Evolutionary conservation across 1,140 invertebrate species (phyloP), one percentile per base, ranked within the genome.

Genomic region (Bombus impatiens): DNA sequence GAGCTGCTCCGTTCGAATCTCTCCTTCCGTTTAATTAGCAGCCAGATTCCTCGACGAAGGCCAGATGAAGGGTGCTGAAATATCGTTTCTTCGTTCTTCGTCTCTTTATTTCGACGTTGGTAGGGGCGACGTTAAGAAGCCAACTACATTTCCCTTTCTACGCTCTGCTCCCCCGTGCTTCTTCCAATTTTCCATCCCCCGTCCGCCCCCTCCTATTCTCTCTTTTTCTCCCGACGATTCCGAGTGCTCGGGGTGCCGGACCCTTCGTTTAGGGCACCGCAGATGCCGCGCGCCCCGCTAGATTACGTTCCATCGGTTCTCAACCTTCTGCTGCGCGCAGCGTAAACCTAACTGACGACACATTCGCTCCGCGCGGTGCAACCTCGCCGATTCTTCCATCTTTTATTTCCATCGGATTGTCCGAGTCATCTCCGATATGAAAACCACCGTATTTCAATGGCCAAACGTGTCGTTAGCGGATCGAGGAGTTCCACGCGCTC

Each of bases 231-330:
- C 44, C 32, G 32, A 32, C 32, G 32, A 32, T 32, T 32, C 44
- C 35, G 77, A 77, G 35, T 65, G 84, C 82, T 83, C 82, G 67
- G 90, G 87, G 84, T 84, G 77, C 82, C 67, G 89, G 78, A 90
- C 89, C 90, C 89, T 90, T 91, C 89, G 78, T 82, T 90, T 79
- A 87, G 88, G 89, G 81, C 68, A 90, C 82, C 87, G 84, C 90
- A 91, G 90, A 91, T 91, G 90, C 90, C 89, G 83, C 35, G 76
- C 86, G 76, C 85, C 89, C 85, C 57, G 84, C 78, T 84, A 89
- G 90, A 91, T 91, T 85, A 80, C 80, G 53, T 62, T 40, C 12
- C 85, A 83, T 57, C 40, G 87, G 42, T 82, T 84, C 89, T 87
- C 90, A 91, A 62, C 68, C n/a, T 67, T 22, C 5, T 22, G 5